Conservation (phyloP, 2,797 vertebrate species). For the Propithecus deckenii region DNA sequence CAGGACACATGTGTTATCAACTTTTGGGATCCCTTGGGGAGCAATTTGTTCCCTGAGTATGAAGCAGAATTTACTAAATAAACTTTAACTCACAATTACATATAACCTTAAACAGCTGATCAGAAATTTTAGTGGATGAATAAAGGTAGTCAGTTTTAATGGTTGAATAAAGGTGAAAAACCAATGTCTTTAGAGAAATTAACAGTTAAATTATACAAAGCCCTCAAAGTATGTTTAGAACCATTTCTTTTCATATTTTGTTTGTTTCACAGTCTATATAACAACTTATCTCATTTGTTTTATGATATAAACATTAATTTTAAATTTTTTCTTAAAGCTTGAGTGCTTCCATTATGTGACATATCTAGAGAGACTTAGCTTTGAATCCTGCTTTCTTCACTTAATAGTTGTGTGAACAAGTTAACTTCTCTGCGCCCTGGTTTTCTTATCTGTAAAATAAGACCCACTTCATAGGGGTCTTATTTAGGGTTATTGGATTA, state of each 20-base stretch:
- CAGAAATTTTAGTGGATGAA: neutral
- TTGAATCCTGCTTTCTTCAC: neutral
- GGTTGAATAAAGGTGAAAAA: neutral
- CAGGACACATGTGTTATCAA: neutral
- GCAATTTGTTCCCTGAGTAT: neutral
- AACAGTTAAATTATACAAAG: neutral
- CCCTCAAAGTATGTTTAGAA: conserved; percentile 7
- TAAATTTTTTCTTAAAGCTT: neutral
- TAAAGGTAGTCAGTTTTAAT: neutral
- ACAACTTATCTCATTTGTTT: neutral
- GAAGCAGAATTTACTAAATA: neutral
- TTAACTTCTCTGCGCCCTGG: neutral
- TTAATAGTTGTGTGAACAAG: neutral
- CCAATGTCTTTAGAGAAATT: neutral
- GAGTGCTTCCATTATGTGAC: neutral
- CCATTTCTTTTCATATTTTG: neutral
- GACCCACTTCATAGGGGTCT: neutral
- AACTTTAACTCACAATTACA: neutral
- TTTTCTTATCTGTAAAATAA: neutral
- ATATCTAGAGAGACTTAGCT: neutral
- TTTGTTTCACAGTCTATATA: neutral
- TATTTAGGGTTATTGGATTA: neutral
- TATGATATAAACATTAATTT: neutral
- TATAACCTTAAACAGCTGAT: neutral
- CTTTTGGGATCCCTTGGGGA: neutral